These are phyloP conservation scores for Cyprinodon brontotheroides DNA, from an alignment of 2,113 vertebrate species.

Conservation along the genomic window DNA sequence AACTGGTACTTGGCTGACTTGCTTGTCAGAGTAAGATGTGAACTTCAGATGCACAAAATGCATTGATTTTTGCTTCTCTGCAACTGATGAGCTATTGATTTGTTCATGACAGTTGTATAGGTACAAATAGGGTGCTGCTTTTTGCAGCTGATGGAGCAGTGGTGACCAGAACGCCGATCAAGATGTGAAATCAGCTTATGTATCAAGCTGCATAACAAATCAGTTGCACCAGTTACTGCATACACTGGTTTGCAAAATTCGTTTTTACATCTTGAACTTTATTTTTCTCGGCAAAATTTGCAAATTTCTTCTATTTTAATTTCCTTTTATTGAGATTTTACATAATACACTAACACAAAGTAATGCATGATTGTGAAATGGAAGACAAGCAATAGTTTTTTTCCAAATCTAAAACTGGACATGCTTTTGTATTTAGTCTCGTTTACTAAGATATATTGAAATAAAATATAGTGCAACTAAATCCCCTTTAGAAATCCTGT, in stretches of 20 bases:
- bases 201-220: constrained; percentile 14
- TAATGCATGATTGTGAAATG: background rate
- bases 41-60: constrained; percentile 36
- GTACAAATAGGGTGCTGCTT: constrained; percentile 45
- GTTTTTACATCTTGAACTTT: background rate
- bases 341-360: background rate
- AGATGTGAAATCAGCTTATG: constrained; percentile 28
- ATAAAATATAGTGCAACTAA: too few relatives aligned
- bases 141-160: constrained; percentile 33
- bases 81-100: constrained; percentile 49
- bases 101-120: constrained; percentile 41
- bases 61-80: constrained; percentile 32
- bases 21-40: constrained; percentile 38
- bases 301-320: too few relatives aligned
- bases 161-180: constrained; percentile 18
- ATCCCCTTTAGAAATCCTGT: too few relatives aligned
- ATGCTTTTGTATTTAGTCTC: background rate
- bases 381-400: background rate
- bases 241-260: background rate
- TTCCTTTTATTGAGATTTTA: background rate
- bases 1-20: constrained; percentile 51
- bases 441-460: background rate
- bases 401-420: background rate
- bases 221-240: constrained; percentile 1
- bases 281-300: background rate